Percentiles rank a stretch among this genome's conserved stretches.
These are phyloP conservation scores for Perizoma flavofasciatum DNA, from an alignment of 2,888 invertebrate species.

Conservation along the genomic window DNA sequence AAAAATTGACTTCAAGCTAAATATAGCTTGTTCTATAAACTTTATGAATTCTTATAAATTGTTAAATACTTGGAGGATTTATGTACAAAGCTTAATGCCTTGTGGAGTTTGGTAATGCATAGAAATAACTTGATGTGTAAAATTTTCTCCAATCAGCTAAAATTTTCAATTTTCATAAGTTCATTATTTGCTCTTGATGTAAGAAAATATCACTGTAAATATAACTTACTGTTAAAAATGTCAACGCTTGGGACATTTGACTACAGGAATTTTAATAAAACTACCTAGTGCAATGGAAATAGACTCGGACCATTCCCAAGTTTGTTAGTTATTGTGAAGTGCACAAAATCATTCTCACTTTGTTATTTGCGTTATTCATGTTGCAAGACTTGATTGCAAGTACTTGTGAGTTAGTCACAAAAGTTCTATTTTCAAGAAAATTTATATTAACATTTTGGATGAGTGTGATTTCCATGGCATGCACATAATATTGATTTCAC, in stretches of 20 bases:
- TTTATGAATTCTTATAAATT: conserved; percentile 33
- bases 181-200: conserved; percentile 11
- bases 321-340: conserved; percentile 48
- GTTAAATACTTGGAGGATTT: conserved; percentile 37
- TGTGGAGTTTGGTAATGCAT: conserved; percentile 29
- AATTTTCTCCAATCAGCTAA: neutral
- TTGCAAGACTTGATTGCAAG: conserved; percentile 19
- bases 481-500: neutral
- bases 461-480: too few relatives aligned
- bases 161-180: conserved; percentile 3
- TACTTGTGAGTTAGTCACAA: neutral
- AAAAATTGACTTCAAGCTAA: conserved; percentile 14
- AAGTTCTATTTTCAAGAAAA: too few relatives aligned
- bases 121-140: conserved; percentile 13
- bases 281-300: conserved; percentile 35
- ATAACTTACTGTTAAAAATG: too few relatives aligned
- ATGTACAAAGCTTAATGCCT: conserved; percentile 42
- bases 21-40: conserved; percentile 26
- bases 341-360: conserved; percentile 59
- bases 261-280: too few relatives aligned
- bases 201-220: conserved; percentile 1
- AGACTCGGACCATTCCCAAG: conserved; percentile 54
- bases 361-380: conserved; percentile 27
- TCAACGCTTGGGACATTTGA: too few relatives aligned
- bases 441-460: too few relatives aligned